Conservation (phyloP, 2,113 vertebrate genomes). For the Thryonomys swinderianus region DNA sequence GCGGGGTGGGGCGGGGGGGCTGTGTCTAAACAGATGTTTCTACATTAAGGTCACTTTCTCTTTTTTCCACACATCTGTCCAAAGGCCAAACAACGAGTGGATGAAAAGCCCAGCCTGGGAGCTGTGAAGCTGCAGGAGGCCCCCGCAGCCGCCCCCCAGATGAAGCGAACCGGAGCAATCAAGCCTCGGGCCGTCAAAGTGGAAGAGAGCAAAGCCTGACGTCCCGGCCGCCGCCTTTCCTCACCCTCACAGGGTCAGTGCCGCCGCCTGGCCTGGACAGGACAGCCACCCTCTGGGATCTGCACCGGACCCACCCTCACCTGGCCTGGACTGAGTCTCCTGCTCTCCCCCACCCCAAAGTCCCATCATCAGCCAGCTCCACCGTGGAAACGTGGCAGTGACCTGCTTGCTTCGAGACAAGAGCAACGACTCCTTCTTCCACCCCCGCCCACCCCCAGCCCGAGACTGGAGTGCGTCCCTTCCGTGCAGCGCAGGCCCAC, state of each 20-base stretch:
- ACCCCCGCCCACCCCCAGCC: slow-evolving; percentile 20
- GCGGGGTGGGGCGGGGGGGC: neutral
- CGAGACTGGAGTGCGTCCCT: slow-evolving; percentile 81
- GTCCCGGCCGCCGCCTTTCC: slow-evolving; percentile 50
- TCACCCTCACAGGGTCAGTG: slow-evolving; percentile 63
- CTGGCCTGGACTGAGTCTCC: slow-evolving; percentile 69
- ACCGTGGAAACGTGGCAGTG: slow-evolving; percentile 82
- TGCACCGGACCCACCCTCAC: slow-evolving; percentile 25
- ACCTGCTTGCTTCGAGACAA: slow-evolving; percentile 85
- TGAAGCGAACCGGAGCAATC: slow-evolving; percentile 95
- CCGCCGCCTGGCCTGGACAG: slow-evolving; percentile 65
- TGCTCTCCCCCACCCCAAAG: neutral
- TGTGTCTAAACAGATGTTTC: neutral
- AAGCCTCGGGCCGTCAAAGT: slow-evolving; percentile 95
- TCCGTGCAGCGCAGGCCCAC: slow-evolving; percentile 31
- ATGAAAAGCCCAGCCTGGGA: slow-evolving; percentile 90
- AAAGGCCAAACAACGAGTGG: slow-evolving; percentile 94
- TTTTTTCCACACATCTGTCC: slow-evolving; percentile 63
- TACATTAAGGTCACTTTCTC: slow-evolving; percentile 47
- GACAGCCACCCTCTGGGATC: slow-evolving; percentile 65
- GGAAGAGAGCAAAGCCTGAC: slow-evolving; percentile 95
- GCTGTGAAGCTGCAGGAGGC: slow-evolving; percentile 93
- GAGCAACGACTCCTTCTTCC: slow-evolving; percentile 38
- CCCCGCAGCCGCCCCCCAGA: slow-evolving; percentile 86
- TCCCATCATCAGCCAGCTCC: slow-evolving; percentile 77